A percentile compares a stretch with the other conserved stretches of the same genome.
phyloP scores from a whole-genome alignment of 2,888 invertebrate genomes.

The Cabera pusaria region DNA sequence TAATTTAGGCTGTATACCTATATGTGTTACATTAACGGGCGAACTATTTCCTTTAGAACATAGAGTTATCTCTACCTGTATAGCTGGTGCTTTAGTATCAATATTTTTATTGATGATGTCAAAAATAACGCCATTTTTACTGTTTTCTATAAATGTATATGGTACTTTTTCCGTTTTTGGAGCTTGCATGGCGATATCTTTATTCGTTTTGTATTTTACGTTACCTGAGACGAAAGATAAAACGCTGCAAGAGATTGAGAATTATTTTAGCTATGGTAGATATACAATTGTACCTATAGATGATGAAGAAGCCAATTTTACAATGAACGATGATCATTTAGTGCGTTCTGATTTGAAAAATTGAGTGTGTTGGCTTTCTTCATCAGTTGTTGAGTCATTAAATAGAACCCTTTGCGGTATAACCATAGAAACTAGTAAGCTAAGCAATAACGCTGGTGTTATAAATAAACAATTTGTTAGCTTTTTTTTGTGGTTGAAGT shows the following conservation, averaged over 20 bases:
- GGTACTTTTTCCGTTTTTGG: conserved; percentile 44
- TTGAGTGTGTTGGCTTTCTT: no score
- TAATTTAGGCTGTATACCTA: conserved; percentile 60
- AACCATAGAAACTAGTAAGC: no score
- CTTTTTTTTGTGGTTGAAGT: no score
- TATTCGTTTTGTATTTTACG: conserved; percentile 38
- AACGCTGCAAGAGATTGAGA: conserved; percentile 5
- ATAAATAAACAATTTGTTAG: no score
- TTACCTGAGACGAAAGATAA: conserved; percentile 24
- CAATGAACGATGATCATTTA: no score
- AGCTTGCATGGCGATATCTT: conserved; percentile 28
- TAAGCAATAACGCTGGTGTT: no score
- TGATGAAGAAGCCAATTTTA: no score
- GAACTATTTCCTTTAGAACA: conserved; percentile 61
- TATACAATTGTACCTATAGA: not conserved
- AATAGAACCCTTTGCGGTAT: no score
- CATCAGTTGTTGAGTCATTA: no score
- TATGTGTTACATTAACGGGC: conserved; percentile 56
- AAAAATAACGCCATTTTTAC: conserved; percentile 45
- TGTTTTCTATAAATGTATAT: conserved; percentile 36
- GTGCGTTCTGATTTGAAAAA: no score
- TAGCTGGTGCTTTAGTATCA: conserved; percentile 45
- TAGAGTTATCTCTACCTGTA: conserved; percentile 48
- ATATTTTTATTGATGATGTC: conserved; percentile 41
- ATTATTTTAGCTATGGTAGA: not conserved